A percentile compares a stretch with the other conserved stretches of the same genome.
These are phyloP conservation scores for Cheilosia grossa DNA, from an alignment of 2,888 invertebrate genomes.

Conservation along the genomic window DNA sequence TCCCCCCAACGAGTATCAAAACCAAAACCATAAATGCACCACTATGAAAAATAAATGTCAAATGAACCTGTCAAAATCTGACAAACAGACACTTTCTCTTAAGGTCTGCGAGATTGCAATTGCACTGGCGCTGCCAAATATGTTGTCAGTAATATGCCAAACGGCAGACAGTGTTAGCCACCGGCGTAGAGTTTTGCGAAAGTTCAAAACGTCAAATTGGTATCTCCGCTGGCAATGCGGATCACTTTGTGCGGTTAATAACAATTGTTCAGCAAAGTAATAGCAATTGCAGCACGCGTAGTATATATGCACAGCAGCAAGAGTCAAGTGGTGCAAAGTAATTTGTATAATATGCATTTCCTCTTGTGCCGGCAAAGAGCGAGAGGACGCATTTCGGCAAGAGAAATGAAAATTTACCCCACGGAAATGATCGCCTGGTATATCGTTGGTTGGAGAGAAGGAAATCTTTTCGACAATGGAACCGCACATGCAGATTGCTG, in stretches of 20 bases:
- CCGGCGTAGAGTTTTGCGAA: conserved; percentile 38
- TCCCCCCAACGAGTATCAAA: conserved; percentile 2
- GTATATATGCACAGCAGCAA: conserved; percentile 5
- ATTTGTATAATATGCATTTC: conserved; percentile 28
- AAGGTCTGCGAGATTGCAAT: conserved; percentile 22
- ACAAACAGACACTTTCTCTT: conserved; percentile 81
- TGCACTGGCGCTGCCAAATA: conserved; percentile 7
- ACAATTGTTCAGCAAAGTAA: conserved; percentile 38
- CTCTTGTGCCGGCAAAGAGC: conserved; percentile 16
- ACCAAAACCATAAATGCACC: background rate
- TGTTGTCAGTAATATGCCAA: conserved; percentile 39
- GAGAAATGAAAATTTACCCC: conserved; percentile 55
- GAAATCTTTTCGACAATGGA: conserved; percentile 37
- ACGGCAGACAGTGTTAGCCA: conserved; percentile 27
- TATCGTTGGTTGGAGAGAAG: conserved; percentile 24
- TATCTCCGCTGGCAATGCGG: conserved; percentile 34
- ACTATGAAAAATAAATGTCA: conserved; percentile 55
- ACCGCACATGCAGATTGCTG: conserved; percentile 34
- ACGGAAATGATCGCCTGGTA: conserved; percentile 50
- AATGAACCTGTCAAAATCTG: conserved; percentile 72
- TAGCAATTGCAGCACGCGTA: conserved; percentile 56
- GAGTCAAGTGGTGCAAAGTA: conserved; percentile 30
- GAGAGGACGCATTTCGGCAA: conserved; percentile 1
- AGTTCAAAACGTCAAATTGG: conserved; percentile 56
- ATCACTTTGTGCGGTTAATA: conserved; percentile 35